Evolutionary conservation across 2,113 vertebrate genomes (phyloP).

Genomic region (Rissa tridactyla): DNA sequence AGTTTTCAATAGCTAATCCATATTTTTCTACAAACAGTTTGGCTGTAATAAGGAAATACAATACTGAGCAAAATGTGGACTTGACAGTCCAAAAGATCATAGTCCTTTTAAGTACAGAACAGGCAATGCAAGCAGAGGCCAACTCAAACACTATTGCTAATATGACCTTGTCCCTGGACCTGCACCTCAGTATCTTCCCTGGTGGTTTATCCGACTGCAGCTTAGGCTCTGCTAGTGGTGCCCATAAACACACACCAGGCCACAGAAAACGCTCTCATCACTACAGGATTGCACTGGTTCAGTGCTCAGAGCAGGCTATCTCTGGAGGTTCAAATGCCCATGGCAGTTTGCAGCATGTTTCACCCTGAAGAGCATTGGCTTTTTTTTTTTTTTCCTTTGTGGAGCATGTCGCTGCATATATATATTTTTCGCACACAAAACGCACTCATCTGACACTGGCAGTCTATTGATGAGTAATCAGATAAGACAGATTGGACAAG

Average conservation of each 20-base stretch:
- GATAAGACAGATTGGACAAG: not conserved
- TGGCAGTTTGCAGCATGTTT: not conserved
- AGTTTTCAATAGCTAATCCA: not conserved
- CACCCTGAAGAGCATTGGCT: not conserved
- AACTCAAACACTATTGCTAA: not conserved
- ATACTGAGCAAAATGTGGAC: not conserved
- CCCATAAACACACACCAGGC: not conserved
- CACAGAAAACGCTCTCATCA: not conserved
- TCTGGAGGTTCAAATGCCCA: not conserved
- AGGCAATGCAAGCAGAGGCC: not conserved
- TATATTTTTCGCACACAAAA: not conserved
- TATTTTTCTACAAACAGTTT: not conserved
- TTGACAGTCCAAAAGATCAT: not conserved
- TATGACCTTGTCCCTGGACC: not conserved
- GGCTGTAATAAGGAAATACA: not conserved
- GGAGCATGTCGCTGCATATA: not conserved
- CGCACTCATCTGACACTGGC: not conserved
- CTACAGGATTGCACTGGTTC: not conserved
- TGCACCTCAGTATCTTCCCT: not conserved
- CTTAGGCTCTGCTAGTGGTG: not conserved
- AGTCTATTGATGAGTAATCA: not conserved
- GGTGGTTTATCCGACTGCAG: not conserved
- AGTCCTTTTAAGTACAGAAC: not conserved
- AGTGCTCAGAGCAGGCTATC: not conserved
- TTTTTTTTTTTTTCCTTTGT: not conserved